Evolutionary conservation across 2,797 vertebrate species (phyloP), one percentile per base, ranked within the genome.

Genomic region (Gallirallus australis): DNA sequence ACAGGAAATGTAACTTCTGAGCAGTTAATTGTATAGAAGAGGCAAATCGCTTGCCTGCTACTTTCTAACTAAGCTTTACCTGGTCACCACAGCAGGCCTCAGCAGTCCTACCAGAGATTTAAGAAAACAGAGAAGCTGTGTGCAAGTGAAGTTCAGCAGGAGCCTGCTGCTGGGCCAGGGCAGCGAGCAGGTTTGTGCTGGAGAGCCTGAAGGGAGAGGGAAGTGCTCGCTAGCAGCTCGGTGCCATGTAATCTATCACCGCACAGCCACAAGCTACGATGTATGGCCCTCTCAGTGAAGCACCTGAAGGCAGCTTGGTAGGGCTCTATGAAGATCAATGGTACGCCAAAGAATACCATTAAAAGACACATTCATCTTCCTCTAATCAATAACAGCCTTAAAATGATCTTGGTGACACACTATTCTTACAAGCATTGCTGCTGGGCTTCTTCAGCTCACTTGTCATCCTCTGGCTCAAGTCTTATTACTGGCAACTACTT

Each of bases 271-370:
- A 73, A 86, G 95, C 97, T 73, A 86, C 6, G 2, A 91, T 50
- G 64, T 86, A 80, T 61, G 90, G 86, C 19, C 37, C 72, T 94
- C 56, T 45, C 84, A 64, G 82, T n/a, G 82, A 95, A 93, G 91
- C 89, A 89, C 86, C 89, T 53, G 71, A 93, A 94, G 89, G 86
- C 92, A 97, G 93, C 88, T 81, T 42, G 72, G 86, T 89, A 86
- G 90, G 91, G 87, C 87, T 92, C 89, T 96, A 96, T 95, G 90
- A 97, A 98, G 97, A 98, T 98, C 97, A 98, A 97, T 97, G 96
- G 91, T 87, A 91, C 76, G 90, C 89, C 73, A 90, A 97, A 97
- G 96, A 95, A 86, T 94, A 97, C 87, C 83, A 97, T 97, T 97
- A 97, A 96, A 97, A 96, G 97, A 91, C 93, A 95, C 88, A 96